Evolutionary conservation across 2,888 invertebrate species (phyloP).

Genomic region (Anoplius nigerrimus): DNA sequence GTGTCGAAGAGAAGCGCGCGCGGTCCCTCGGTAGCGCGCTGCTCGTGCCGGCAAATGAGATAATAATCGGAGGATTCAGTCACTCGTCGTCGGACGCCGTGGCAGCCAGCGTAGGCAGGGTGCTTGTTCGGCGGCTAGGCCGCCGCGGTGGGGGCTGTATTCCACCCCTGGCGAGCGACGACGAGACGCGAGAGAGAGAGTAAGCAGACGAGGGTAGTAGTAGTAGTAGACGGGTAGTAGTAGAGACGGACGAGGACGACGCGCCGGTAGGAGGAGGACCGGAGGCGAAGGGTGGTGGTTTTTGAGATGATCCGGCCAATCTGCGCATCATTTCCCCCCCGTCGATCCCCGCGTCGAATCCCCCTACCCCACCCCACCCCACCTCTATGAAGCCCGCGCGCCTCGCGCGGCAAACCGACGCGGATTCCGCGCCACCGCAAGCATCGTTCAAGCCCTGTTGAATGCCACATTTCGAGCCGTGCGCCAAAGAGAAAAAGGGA

Average conservation of each 20-base stretch:
- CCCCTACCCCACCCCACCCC: too few relatives aligned
- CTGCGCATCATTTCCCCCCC: conserved; percentile 76
- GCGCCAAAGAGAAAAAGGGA: conserved; percentile 51
- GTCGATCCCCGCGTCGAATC: conserved; percentile 56
- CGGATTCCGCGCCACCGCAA: conserved; percentile 66
- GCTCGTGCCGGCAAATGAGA: conserved; percentile 71
- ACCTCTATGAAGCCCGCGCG: conserved; percentile 44
- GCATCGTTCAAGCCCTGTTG: conserved; percentile 71
- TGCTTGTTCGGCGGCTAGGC: conserved; percentile 58
- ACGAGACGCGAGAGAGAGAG: conserved; percentile 21
- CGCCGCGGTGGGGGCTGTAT: conserved; percentile 64
- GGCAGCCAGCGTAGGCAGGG: conserved; percentile 56
- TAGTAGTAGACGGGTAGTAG: conserved; percentile 19
- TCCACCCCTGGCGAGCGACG: conserved; percentile 55
- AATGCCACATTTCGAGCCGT: conserved; percentile 71
- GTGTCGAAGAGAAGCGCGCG: conserved; percentile 11
- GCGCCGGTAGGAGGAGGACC: conserved; percentile 41
- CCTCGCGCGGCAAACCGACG: conserved; percentile 59
- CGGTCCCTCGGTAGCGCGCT: conserved; percentile 52
- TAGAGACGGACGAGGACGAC: conserved; percentile 15
- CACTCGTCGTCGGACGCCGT: conserved; percentile 62
- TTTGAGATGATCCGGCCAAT: conserved; percentile 76
- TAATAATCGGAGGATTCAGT: conserved; percentile 71
- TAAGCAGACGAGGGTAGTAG: conserved; percentile 14
- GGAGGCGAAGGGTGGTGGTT: conserved; percentile 68